Evolutionary conservation across 2,888 invertebrate species (phyloP).

Genomic region (Drosophila nr. perissopoda): DNA sequence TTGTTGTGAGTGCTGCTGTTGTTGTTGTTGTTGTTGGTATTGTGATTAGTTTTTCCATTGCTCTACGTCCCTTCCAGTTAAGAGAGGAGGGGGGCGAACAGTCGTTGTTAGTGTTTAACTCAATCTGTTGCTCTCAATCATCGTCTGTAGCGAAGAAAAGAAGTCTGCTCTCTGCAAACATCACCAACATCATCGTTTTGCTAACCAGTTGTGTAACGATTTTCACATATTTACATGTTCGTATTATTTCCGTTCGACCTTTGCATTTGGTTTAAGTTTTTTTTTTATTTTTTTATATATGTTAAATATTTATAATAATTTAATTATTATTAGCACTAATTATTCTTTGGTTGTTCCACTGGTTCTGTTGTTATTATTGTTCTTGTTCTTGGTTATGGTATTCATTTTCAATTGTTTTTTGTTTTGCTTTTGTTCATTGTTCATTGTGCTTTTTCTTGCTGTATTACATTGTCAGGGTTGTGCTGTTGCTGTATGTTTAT

Average conservation of each 20-base stretch:
- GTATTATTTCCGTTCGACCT: slow-evolving; percentile 48
- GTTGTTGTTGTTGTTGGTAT: slow-evolving; percentile 19
- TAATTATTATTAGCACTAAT: slow-evolving; percentile 81
- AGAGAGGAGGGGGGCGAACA: slow-evolving; percentile 86
- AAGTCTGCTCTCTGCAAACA: slow-evolving; percentile 41
- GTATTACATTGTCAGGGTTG: slow-evolving; percentile 48
- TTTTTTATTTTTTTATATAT: slow-evolving; percentile 38
- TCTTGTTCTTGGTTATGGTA: slow-evolving; percentile 43
- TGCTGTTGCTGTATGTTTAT: slow-evolving; percentile 68
- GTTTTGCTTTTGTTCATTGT: slow-evolving; percentile 43
- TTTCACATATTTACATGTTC: slow-evolving; percentile 27
- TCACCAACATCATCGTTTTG: slow-evolving; percentile 63
- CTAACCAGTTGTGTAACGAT: slow-evolving; percentile 56
- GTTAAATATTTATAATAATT: slow-evolving; percentile 75
- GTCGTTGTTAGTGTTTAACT: slow-evolving; percentile 59
- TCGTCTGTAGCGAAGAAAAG: slow-evolving; percentile 41
- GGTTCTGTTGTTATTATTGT: slow-evolving; percentile 79
- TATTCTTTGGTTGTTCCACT: slow-evolving; percentile 85
- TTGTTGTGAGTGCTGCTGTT: slow-evolving; percentile 37
- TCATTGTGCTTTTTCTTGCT: slow-evolving; percentile 75
- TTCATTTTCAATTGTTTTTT: slow-evolving; percentile 42
- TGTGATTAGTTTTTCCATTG: slow-evolving; percentile 61
- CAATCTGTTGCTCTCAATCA: slow-evolving; percentile 55
- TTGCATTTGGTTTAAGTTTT: slow-evolving; percentile 63
- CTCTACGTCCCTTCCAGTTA: slow-evolving; percentile 90